Evolutionary conservation across 2,113 vertebrate species (phyloP), one percentile per base, ranked within the genome.

Genomic region (Cairina moschata): DNA sequence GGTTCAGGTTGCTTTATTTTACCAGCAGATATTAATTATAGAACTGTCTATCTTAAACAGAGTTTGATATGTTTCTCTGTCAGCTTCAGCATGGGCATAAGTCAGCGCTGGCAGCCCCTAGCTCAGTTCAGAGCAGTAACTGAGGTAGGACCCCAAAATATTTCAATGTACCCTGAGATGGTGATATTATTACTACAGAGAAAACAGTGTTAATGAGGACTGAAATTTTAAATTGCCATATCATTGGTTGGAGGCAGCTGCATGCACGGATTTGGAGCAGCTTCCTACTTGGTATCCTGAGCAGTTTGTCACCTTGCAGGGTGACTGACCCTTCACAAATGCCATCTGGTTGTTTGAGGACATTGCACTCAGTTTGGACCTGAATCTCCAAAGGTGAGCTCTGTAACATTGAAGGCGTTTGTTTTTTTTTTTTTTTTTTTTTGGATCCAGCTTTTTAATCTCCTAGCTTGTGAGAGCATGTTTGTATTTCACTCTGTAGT

Each of bases 41-140:
- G 66, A 84, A 36, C 23, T 63, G 40, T 26, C 55, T 88, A 55
- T 21, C 36, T n/a, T 22, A 40, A n/a, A 16, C 54, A 75, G 31
- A 81, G 46, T 69, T 82, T 85, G 40, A 73, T 20, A 15, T 0
- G 0, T 29, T 68, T 77, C 50, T 86, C 78, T 29, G 40, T 20
- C 59, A 77, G 40, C 36, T 12, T 85, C 65, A 74, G 66, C 48
- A 13, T 8, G 5, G 22, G 31, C 7, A 21, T 7, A 29, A 44
- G 22, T 46, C 36, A 63, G 95, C 28, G 13, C 76, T 26, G 36
- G 46, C 54, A 74, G 14, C 60, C 69, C 74, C 66, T 12, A 44
- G 75, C 44, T 50, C 56, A 0, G 0, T 11, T n/a, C 66, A 83
- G 67, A 46, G 28, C 0, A 0, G 13, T 15, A 28, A 11, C 44